phyloP scores from a whole-genome alignment of 2,888 invertebrate genomes.

The Leucania comma region DNA sequence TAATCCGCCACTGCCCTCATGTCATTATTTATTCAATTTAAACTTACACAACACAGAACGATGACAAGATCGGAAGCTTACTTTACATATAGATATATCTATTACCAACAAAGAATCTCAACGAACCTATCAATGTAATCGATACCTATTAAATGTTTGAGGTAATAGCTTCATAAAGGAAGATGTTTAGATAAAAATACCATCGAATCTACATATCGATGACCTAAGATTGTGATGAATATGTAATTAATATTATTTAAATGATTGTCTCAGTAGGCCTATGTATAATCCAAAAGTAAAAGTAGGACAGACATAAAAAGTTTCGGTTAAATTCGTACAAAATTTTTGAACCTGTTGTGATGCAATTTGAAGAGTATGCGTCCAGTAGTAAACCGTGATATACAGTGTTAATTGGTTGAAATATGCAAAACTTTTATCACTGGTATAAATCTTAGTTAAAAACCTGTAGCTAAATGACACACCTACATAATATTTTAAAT shows the following conservation, averaged over 20 bases:
- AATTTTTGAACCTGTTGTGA: not conserved
- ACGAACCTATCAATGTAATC: not conserved
- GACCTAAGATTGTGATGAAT: constrained; percentile 16
- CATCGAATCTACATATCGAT: not conserved
- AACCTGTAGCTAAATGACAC: not conserved
- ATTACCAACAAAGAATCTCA: not conserved
- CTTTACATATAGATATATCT: not conserved
- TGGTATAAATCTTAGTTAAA: too few species aligned
- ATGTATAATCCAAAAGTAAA: constrained; percentile 2
- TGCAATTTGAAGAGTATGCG: not conserved
- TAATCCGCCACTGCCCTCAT: too few species aligned
- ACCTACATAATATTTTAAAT: not conserved
- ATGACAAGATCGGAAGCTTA: not conserved
- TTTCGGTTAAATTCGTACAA: not conserved
- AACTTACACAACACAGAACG: not conserved
- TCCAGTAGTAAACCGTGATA: not conserved
- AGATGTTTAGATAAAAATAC: constrained; percentile 5
- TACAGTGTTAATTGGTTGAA: not conserved
- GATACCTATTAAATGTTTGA: not conserved
- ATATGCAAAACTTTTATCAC: not conserved
- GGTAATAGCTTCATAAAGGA: not conserved
- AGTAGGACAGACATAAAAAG: not conserved
- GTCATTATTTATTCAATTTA: not conserved
- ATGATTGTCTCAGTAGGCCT: not conserved
- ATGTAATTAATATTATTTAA: constrained; percentile 21